Evolutionary conservation across 2,888 invertebrate genomes (phyloP), one percentile per base, ranked within the genome.

Genomic region (Microctonus aethiopoides): DNA sequence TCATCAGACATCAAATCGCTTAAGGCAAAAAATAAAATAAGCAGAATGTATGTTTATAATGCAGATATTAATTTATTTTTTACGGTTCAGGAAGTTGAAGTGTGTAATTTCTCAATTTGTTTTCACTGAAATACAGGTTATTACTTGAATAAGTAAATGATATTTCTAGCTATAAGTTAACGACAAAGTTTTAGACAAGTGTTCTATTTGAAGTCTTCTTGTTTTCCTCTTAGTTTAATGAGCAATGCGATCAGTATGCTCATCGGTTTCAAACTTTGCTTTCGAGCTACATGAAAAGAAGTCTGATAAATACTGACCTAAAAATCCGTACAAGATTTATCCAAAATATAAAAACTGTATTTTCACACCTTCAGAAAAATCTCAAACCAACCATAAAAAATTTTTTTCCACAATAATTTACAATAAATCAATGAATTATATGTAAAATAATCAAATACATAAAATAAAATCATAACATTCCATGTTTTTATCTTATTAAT

Each of bases 151-250:
- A 87, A 88, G 88, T 87, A 87, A 16, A 86, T 46, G 87, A 88
- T 88, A 88, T 89, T 89, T 89, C 89, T 89, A 89, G 89, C 89
- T n/a, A n/a, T 89, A 89, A 89, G 89, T 89, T 89, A 89, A 87
- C 89, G 89, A 89, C 89, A 88, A 89, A 89, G 89, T 89, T 89
- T 46, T 16, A n/a, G 16, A 7, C 87, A 88, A 87, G 87, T 88
- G 88, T 87, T 87, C 87, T 89, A 89, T 89, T 89, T 89, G 89
- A 89, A 87, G 88, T 81, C 32, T 85, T 85, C 81, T 79, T 79
- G 7, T 76, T 77, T 77, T n/a, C n/a, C n/a, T n/a, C n/a, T n/a
- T n/a, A n/a, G n/a, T n/a, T n/a, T n/a, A n/a, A 79, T 78, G 78
- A 77, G 75, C 72, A 63, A 77, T 76, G 74, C 79, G 77, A 81